Percentiles rank a stretch among this genome's conserved stretches.
phyloP scores from a whole-genome alignment of 2,113 vertebrate species.

The Coptodon bakossiorum region DNA sequence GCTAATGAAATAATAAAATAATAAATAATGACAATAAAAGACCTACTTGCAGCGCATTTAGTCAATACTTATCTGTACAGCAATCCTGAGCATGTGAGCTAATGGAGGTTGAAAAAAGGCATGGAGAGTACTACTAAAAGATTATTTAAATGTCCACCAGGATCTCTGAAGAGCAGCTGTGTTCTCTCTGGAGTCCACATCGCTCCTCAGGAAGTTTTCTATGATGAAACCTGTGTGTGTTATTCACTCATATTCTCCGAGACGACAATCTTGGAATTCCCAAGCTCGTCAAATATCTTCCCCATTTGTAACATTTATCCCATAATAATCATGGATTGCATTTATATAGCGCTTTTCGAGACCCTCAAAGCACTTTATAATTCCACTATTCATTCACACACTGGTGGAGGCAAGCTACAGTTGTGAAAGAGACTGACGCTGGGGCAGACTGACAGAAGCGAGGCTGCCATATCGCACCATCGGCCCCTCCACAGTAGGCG shows the following conservation, averaged over 20 bases:
- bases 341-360: neutral
- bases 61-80: too few relatives aligned
- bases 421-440: neutral
- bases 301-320: neutral
- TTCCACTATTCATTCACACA: neutral
- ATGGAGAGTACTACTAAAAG: rapidly evolving
- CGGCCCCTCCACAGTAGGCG: neutral
- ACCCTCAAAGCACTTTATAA: neutral
- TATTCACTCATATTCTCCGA: neutral
- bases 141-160: neutral
- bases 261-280: neutral
- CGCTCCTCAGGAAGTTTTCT: neutral
- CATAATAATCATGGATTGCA: neutral
- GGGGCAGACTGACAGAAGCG: rapidly evolving
- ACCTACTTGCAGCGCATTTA: neutral
- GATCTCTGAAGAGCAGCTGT: neutral
- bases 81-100: neutral
- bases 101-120: neutral
- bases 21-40: neutral
- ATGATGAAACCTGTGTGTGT: neutral
- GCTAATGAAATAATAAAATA: neutral
- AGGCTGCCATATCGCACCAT: neutral
- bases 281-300: neutral
- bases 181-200: neutral
- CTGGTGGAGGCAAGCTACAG: neutral